Base-by-base conservation (phyloP, 2,113 vertebrate species). In the Indicator maculatus region DNA sequence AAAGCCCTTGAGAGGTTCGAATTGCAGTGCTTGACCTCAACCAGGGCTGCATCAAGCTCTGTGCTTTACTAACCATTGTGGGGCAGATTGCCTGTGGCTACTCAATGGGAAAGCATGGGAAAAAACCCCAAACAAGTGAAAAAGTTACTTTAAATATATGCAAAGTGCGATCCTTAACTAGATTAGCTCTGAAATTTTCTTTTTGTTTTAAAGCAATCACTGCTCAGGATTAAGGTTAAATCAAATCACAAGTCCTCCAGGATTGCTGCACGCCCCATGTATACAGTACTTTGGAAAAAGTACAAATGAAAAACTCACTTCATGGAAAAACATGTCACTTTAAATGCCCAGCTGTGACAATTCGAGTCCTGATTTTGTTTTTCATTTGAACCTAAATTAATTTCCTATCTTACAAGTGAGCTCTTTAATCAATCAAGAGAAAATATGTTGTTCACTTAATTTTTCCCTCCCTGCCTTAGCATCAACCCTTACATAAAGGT, bases 1-100 rank as follows among this genome's bases (percentile, higher is more conserved):
- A 98, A 98, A 98, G 96, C 97, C 97, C 97, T 98, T 86, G 90
- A 98, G 98, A 98, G 97, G 96, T 91, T 96, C 69, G 33, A 95
- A 98, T 94, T 97, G 96, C 95, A 97, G 96, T 96, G 96, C 97
- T 96, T 98, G 98, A 98, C 98, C 98, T 98, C 97, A 97, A 77
- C 95, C 30, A 70, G 86, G 83, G 86, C 93, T 92, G 93, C 95
- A 96, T 96, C 96, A 89, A 91, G 95, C 92, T 84, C 73, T 84
- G 55, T 80, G 87, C 96, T 94, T 53, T 44, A 89, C 90, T 90
- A 97, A 95, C 81, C 50, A 72, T 76, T 82, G 83, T 86, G 47
- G 64, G 83, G 73, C 84, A 94, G 89, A 66, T 59, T 87, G 90
- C 59, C 60, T 88, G 88, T 63, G 95, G 84, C 74, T 90, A 67